Evolutionary conservation across 2,797 vertebrate species (phyloP).

Genomic region (Sarcophilus harrisii): DNA sequence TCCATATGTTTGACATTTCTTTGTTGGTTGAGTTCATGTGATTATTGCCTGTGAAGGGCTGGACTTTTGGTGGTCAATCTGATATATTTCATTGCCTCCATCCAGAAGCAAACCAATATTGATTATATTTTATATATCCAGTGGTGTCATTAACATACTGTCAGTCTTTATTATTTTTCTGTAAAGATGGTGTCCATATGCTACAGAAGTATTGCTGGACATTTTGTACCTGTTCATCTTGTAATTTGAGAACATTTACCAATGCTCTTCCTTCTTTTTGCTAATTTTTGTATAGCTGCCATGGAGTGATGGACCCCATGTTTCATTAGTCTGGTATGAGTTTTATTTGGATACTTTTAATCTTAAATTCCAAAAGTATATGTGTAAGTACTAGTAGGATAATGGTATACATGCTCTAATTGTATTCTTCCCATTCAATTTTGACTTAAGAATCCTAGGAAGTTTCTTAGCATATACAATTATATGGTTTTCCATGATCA

Average conservation of each 20-base stretch:
- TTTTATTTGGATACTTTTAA: not conserved
- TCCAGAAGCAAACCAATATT: not conserved
- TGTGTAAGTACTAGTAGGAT: not conserved
- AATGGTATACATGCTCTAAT: not conserved
- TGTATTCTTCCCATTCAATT: not conserved
- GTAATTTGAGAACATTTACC: not conserved
- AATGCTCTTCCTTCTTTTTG: not conserved
- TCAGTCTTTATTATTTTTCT: not conserved
- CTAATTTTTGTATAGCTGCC: not conserved
- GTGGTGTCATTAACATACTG: not conserved
- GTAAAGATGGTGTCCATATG: not conserved
- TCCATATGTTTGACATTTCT: not conserved
- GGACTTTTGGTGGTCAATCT: not conserved
- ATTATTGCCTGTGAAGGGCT: not conserved
- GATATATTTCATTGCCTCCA: not conserved
- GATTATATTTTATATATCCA: not conserved
- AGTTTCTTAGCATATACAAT: not conserved
- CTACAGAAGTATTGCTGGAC: not conserved
- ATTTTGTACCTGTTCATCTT: not conserved
- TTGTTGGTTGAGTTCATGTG: not conserved
- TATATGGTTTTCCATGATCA: not conserved
- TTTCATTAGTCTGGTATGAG: not conserved
- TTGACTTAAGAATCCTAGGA: not conserved
- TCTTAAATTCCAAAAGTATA: not conserved
- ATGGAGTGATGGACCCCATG: not conserved